phyloP scores from a whole-genome alignment of 1,140 invertebrate species.

The Mamestra configurata region DNA sequence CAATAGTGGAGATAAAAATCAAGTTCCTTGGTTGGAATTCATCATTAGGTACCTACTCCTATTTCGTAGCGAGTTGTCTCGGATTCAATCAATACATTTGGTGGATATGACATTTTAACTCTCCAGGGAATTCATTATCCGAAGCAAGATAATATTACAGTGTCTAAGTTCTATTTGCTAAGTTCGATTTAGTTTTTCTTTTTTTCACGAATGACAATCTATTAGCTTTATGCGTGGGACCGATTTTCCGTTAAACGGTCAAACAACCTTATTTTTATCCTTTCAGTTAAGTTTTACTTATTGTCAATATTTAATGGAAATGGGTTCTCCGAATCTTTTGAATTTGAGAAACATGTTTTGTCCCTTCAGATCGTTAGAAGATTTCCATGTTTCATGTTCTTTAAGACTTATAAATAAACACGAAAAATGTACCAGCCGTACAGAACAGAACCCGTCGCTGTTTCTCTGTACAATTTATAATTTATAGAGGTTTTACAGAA shows the following conservation, averaged over 20 bases:
- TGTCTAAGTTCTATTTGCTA: slow-evolving; percentile 45
- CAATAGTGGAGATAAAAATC: neutral
- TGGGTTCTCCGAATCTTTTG: neutral
- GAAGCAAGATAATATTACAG: slow-evolving; percentile 43
- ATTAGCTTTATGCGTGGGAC: neutral
- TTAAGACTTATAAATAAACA: neutral
- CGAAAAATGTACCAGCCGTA: neutral
- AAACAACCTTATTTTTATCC: neutral
- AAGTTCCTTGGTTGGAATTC: neutral
- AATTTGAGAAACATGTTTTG: neutral
- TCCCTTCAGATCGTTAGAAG: neutral
- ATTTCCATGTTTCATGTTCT: neutral
- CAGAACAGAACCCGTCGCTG: neutral
- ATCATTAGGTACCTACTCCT: slow-evolving; percentile 26
- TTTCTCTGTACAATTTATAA: neutral
- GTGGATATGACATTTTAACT: slow-evolving; percentile 38
- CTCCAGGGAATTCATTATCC: slow-evolving; percentile 39
- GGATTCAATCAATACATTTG: slow-evolving; percentile 39
- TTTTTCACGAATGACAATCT: slow-evolving; percentile 20
- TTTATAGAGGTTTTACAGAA: neutral
- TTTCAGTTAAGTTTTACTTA: neutral
- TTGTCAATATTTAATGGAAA: slow-evolving; percentile 21
- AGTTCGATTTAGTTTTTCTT: slow-evolving; percentile 46
- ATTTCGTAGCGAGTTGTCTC: slow-evolving; percentile 7
- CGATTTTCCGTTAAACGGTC: neutral